Conservation (phyloP, 2,797 vertebrate species). For the Petrocephalus sullivani region DNA sequence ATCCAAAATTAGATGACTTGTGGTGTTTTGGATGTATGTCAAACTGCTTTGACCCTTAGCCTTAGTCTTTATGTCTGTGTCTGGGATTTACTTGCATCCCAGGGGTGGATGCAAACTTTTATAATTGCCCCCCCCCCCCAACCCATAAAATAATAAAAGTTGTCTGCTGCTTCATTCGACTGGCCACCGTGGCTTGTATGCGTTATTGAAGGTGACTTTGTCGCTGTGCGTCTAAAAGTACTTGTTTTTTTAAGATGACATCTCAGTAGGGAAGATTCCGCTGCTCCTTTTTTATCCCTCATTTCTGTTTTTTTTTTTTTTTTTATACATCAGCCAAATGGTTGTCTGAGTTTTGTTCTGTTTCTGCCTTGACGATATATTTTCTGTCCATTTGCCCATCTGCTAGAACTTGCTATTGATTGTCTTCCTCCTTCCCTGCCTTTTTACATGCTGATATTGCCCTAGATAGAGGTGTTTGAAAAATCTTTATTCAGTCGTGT, state of each 20-base stretch:
- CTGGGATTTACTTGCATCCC: background rate
- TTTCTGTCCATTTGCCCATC: background rate
- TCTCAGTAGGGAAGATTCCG: background rate
- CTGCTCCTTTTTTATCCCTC: background rate
- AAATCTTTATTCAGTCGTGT: background rate
- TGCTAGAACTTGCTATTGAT: background rate
- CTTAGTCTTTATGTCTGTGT: background rate
- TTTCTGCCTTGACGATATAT: background rate
- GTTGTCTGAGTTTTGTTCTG: background rate
- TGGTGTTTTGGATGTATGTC: background rate
- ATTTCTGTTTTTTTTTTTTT: background rate
- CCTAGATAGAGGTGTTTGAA: background rate
- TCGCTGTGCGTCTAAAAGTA: background rate
- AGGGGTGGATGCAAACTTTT: background rate
- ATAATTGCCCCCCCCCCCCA: background rate
- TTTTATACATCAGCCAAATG: background rate
- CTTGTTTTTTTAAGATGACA: background rate
- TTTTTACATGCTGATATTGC: background rate
- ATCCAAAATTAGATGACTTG: background rate
- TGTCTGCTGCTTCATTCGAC: background rate
- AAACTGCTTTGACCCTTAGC: background rate
- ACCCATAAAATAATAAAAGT: background rate
- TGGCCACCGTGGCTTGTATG: background rate
- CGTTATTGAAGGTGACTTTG: background rate
- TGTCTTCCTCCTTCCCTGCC: background rate